Base-by-base conservation (phyloP, 2,113 vertebrate genomes). In the Pygoscelis adeliae region DNA sequence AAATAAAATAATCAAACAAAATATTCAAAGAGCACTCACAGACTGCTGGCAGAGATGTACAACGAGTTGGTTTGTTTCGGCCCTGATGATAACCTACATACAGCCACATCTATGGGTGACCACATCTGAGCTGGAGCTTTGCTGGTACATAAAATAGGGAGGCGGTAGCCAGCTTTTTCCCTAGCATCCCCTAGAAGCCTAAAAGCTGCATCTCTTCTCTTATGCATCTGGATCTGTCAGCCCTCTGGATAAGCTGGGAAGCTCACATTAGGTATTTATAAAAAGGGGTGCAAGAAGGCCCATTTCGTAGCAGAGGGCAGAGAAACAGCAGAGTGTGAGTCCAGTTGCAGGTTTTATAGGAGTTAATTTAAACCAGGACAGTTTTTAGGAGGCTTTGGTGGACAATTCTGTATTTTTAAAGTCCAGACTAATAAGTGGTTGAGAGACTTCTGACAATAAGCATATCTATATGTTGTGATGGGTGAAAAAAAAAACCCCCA, bases 121-220 rank as follows among this genome's bases (percentile, higher is more conserved):
- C 7, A 1, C 7, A 3, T 20, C 34, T n/a, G 42, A 80, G 50
- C 38, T 66, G 62, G 40, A 90, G 32, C 25, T 67, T 26, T 42
- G 32, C 32, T 67, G 38, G 10, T 13, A 23, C 5, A 5, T 13
- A 14, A 58, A 58, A 58, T 6, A 59, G 1, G 11, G 18, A 52
- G 0, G 1, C 1, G 0, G 1, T 12, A 84, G 19, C 6, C n/a
- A 29, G 46, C 18, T 74, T 84, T 93, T 50, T 8, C 30, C 20
- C 30, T 44, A 26, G 6, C 8, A 53, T 34, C 4, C 8, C 15
- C 30, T 32, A 34, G 18, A 72, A 90, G 11, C 14, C 47, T 59
- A 55, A 83, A 77, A 87, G 9, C 29, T 73, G 15, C 44, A 50
- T 47, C 20, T 83, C 15, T 42, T n/a, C 42, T 63, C 32, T 70